A percentile compares a stretch with the other conserved stretches of the same genome.
phyloP scores from a whole-genome alignment of 2,113 vertebrate species.

The Otolemur garnettii region DNA sequence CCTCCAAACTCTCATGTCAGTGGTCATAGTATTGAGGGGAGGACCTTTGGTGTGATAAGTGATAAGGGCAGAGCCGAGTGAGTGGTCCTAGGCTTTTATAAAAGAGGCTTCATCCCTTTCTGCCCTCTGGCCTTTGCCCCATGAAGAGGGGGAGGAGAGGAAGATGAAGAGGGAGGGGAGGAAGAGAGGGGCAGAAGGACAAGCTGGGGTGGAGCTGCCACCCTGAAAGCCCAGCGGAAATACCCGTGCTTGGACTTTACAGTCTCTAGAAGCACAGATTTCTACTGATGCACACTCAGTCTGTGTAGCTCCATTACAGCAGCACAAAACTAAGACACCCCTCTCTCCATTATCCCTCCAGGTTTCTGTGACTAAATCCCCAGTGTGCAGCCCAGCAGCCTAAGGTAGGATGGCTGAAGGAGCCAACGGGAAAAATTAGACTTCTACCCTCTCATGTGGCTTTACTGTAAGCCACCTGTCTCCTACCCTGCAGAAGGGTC shows the following conservation, averaged over 20 bases:
- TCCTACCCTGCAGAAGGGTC: too few species aligned
- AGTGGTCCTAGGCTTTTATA: neutral
- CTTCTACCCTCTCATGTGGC: neutral
- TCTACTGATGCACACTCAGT: neutral
- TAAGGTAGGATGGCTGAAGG: accelerated
- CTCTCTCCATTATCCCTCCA: neutral
- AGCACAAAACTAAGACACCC: too few species aligned
- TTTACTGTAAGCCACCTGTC: neutral
- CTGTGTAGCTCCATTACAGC: neutral
- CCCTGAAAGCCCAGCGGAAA: neutral
- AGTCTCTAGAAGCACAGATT: neutral
- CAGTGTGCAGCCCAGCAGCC: neutral
- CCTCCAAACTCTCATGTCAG: neutral
- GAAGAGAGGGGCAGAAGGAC: too few species aligned
- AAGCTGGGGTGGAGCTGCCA: too few species aligned
- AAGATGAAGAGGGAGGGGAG: too few species aligned
- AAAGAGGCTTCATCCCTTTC: neutral
- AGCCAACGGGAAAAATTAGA: too few species aligned
- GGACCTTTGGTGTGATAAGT: neutral
- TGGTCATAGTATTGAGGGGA: too few species aligned
- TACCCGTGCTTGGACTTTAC: too few species aligned
- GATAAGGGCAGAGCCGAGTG: neutral
- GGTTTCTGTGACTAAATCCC: neutral
- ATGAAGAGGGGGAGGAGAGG: too few species aligned
- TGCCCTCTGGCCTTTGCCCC: neutral